Evolutionary conservation across 2,888 invertebrate genomes (phyloP).

Genomic region (Clitarchus hookeri): DNA sequence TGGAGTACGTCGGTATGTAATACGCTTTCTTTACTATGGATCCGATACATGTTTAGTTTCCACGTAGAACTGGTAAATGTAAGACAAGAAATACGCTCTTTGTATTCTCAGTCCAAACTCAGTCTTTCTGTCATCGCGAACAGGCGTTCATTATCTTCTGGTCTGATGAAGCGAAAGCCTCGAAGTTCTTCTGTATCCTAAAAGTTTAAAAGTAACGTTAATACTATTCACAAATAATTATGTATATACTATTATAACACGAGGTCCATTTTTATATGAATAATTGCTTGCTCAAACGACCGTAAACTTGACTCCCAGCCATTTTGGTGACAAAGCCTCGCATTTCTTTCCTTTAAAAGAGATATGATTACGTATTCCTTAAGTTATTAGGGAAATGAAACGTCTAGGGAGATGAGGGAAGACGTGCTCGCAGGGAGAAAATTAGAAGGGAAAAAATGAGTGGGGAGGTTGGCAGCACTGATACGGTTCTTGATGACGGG

Average conservation of each 20-base stretch:
- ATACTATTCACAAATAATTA: too few relatives aligned
- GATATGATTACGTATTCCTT: slow-evolving; percentile 26
- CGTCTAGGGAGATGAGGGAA: slow-evolving; percentile 21
- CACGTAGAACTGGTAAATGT: too few relatives aligned
- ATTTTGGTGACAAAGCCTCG: slow-evolving; percentile 11
- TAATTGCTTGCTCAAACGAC: neutral
- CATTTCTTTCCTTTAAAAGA: slow-evolving; percentile 19
- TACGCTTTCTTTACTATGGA: too few relatives aligned
- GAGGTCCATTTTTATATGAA: neutral
- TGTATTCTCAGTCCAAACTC: too few relatives aligned
- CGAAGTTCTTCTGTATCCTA: too few relatives aligned
- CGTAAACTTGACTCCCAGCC: slow-evolving; percentile 7
- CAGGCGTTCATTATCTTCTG: too few relatives aligned
- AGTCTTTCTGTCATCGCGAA: too few relatives aligned
- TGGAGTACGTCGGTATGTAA: too few relatives aligned
- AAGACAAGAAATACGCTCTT: too few relatives aligned
- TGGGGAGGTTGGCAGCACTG: slow-evolving; percentile 23
- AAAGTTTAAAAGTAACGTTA: too few relatives aligned
- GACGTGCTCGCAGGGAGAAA: slow-evolving; percentile 22
- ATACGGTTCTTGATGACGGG: slow-evolving; percentile 25
- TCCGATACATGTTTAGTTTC: too few relatives aligned
- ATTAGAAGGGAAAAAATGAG: slow-evolving; percentile 26
- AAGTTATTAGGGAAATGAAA: slow-evolving; percentile 32
- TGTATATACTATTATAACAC: neutral
- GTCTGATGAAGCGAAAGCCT: too few relatives aligned